Conservation (phyloP, 2,888 invertebrate species). For the Aspidapion aeneum region DNA sequence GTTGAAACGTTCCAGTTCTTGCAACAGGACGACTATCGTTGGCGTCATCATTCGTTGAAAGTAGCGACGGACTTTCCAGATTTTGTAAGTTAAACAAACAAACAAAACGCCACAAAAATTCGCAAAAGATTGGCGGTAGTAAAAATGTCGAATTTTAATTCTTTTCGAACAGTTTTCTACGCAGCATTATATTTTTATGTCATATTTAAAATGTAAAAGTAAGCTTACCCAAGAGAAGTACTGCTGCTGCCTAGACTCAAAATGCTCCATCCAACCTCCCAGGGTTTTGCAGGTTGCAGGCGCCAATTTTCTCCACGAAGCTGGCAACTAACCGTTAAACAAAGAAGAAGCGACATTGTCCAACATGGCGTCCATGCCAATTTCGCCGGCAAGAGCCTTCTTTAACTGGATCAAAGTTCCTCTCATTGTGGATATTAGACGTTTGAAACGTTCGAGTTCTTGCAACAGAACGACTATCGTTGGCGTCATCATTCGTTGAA, state of each 20-base stretch:
- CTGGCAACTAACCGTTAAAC: conserved; percentile 82
- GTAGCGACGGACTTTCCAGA: conserved; percentile 68
- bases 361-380: conserved; percentile 83
- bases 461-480: conserved; percentile 86
- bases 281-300: conserved; percentile 84
- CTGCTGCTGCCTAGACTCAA: conserved; percentile 66
- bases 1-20: conserved; percentile 89
- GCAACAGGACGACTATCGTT: conserved; percentile 82
- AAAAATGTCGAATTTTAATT: too few relatives aligned
- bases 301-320: conserved; percentile 74
- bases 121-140: too few relatives aligned
- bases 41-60: conserved; percentile 80
- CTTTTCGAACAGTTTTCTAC: too few relatives aligned
- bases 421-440: conserved; percentile 66
- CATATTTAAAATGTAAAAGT: too few relatives aligned
- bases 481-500: conserved; percentile 77
- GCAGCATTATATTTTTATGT: too few relatives aligned
- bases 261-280: conserved; percentile 88
- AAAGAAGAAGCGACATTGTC: conserved; percentile 80
- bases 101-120: too few relatives aligned
- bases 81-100: too few relatives aligned
- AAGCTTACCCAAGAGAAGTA: conserved; percentile 80
- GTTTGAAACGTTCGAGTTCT: conserved; percentile 86
- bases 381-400: conserved; percentile 87
- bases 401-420: conserved; percentile 68